These are phyloP conservation scores for Ischnura elegans DNA, from an alignment of 2,888 invertebrate genomes.

Conservation along the genomic window DNA sequence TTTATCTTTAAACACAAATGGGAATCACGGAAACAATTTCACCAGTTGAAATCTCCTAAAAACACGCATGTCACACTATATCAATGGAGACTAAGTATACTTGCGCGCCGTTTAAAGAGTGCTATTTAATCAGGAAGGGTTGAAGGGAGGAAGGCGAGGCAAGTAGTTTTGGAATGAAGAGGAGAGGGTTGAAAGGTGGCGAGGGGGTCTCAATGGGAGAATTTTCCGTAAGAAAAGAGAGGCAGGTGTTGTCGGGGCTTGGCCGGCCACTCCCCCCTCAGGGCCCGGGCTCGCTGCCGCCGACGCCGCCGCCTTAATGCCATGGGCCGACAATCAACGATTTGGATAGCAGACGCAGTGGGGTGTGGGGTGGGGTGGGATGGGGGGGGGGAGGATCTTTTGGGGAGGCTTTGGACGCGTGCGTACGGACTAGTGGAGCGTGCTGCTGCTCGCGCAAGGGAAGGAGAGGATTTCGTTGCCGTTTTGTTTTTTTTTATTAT, in stretches of 20 bases:
- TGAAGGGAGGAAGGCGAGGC: background rate
- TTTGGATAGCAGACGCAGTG: constrained; percentile 38
- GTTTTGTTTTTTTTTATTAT: background rate
- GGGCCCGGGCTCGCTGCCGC: background rate
- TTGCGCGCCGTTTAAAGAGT: no score
- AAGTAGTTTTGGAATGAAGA: no score
- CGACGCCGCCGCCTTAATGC: constrained; percentile 40
- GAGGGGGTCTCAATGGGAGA: constrained; percentile 19
- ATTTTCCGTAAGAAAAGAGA: constrained; percentile 48
- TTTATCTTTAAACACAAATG: no score
- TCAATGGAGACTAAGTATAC: no score
- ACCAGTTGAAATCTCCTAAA: no score
- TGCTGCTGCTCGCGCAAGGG: background rate
- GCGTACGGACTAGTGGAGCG: background rate
- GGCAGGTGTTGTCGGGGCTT: constrained; percentile 61
- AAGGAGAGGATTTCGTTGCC: background rate
- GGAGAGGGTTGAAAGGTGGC: background rate
- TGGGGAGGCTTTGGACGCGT: background rate
- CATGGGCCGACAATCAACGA: constrained; percentile 56
- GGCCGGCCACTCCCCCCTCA: background rate
- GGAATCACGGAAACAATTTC: no score
- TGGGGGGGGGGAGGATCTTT: background rate
- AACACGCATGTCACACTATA: no score
- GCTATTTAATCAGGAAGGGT: background rate
- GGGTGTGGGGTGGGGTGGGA: background rate